phyloP scores from a whole-genome alignment of 2,113 vertebrate species.

The Tachuris rubrigastra region DNA sequence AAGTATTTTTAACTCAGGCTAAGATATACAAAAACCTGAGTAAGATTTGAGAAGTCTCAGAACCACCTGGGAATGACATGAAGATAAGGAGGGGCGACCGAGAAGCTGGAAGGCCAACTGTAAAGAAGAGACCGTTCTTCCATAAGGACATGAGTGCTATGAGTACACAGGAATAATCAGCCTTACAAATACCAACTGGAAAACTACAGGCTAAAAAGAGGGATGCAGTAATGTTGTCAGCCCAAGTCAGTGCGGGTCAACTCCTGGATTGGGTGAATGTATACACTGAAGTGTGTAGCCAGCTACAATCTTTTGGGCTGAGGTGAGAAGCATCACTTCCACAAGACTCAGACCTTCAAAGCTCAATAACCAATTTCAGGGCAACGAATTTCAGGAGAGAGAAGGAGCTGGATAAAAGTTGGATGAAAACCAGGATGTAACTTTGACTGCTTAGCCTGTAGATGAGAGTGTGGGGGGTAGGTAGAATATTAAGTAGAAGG shows the following conservation, averaged over 20 bases:
- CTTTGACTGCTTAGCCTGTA: background rate
- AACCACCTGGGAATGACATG: background rate
- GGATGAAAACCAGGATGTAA: background rate
- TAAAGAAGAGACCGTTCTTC: background rate
- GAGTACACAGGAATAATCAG: background rate
- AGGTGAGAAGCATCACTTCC: background rate
- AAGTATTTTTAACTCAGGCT: background rate
- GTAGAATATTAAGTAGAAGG: background rate
- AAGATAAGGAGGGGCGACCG: background rate
- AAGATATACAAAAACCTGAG: background rate
- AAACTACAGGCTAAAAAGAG: background rate
- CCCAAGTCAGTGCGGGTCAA: background rate
- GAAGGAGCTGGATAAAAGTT: background rate
- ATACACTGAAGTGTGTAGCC: background rate
- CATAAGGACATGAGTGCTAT: background rate
- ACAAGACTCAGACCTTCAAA: background rate
- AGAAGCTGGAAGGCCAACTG: background rate
- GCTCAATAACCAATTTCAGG: background rate
- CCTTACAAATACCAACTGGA: background rate
- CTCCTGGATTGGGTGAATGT: background rate
- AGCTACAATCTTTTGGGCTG: background rate
- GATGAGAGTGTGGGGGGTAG: background rate
- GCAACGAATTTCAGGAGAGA: background rate
- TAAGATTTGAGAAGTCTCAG: background rate
- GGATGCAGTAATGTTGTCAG: background rate